These are phyloP conservation scores for Callaeas wilsoni DNA, from an alignment of 2,113 vertebrate species.

Conservation along the genomic window DNA sequence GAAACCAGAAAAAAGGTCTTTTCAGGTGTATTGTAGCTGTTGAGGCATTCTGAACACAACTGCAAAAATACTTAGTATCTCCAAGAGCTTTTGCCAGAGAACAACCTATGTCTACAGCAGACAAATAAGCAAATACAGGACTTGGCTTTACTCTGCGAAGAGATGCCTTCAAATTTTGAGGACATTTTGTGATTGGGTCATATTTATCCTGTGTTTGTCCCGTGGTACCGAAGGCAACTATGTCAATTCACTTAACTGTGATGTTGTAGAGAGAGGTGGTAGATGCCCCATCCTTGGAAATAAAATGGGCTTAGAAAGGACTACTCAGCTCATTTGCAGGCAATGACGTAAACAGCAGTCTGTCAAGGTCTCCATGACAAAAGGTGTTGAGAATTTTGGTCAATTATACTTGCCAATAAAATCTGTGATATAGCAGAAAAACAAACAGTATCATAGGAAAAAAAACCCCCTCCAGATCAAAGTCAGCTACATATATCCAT, in stretches of 20 bases:
- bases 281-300: not conserved
- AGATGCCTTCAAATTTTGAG: not conserved
- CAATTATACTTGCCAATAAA: not conserved
- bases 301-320: not conserved
- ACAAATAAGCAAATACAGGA: not conserved
- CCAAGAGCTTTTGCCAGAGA: not conserved
- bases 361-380: not conserved
- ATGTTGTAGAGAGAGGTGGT: not conserved
- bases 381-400: not conserved
- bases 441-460: not conserved
- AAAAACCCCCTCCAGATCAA: not conserved
- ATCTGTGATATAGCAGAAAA: not conserved
- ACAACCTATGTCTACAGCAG: not conserved
- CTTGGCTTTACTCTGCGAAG: not conserved
- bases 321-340: not conserved
- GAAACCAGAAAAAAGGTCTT: not conserved
- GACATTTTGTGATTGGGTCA: fast-evolving
- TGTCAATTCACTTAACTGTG: not conserved
- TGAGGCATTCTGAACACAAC: not conserved
- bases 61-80: not conserved
- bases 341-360: not conserved
- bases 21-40: not conserved
- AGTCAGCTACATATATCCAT: not conserved
- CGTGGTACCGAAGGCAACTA: fast-evolving
- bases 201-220: not conserved